These are phyloP conservation scores for Pterostichus niger DNA, from an alignment of 2,888 invertebrate species.

Conservation along the genomic window DNA sequence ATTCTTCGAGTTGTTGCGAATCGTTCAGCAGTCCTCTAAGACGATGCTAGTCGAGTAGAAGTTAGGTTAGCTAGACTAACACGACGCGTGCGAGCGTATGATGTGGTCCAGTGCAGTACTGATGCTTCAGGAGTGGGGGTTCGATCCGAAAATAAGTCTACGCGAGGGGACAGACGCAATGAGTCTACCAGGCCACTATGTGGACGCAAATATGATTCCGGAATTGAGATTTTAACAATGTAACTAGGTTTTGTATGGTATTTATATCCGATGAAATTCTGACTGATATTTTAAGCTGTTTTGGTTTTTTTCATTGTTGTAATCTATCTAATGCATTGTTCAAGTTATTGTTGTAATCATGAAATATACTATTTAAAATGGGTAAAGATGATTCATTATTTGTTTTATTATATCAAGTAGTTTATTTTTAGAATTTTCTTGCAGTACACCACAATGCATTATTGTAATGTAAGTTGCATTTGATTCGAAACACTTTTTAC, in stretches of 20 bases:
- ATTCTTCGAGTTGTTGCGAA: conserved; percentile 28
- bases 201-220: neutral
- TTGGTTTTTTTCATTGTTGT: too few relatives aligned
- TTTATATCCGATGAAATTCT: neutral
- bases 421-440: conserved; percentile 2
- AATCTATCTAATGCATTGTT: too few relatives aligned
- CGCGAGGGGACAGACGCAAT: neutral
- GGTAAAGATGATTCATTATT: conserved; percentile 21
- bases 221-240: conserved; percentile 5
- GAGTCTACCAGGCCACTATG: neutral
- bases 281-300: neutral
- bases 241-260: neutral
- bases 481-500: neutral
- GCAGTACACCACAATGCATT: neutral
- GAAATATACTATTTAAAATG: neutral
- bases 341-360: too few relatives aligned
- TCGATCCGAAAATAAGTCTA: conserved; percentile 21
- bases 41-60: neutral
- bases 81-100: conserved; percentile 3
- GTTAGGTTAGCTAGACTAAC: neutral
- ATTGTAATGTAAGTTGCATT: neutral
- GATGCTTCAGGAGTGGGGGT: conserved; percentile 20
- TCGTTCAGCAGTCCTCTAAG: neutral
- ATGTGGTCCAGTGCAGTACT: conserved; percentile 44
- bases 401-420: conserved; percentile 9